Evolutionary conservation across 2,797 vertebrate genomes (phyloP).

Genomic region (Fistularia tabacaria): DNA sequence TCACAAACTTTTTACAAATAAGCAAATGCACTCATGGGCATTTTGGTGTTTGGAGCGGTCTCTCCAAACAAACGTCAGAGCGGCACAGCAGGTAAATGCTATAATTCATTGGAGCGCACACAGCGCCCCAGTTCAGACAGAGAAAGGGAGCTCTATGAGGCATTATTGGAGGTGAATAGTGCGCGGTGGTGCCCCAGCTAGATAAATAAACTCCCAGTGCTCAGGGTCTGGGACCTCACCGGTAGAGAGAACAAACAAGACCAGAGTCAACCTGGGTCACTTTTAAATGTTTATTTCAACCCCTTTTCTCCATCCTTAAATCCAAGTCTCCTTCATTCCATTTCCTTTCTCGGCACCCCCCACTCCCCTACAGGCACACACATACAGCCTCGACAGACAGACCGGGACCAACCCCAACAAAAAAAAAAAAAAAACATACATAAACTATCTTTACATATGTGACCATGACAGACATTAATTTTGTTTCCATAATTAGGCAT

Average conservation of each 20-base stretch:
- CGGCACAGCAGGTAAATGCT: constrained; percentile 75
- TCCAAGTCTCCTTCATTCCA: constrained; percentile 61
- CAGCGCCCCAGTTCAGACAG: constrained; percentile 71
- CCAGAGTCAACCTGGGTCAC: constrained; percentile 81
- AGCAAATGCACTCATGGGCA: constrained; percentile 62
- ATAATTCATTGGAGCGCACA: constrained; percentile 78
- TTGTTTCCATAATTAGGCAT: constrained; percentile 6
- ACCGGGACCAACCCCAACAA: constrained; percentile 56
- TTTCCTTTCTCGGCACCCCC: constrained; percentile 41
- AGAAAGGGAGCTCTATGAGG: constrained; percentile 80
- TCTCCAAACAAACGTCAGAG: constrained; percentile 75
- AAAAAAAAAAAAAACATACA: constrained; percentile 67
- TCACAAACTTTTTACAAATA: constrained; percentile 41
- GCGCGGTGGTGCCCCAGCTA: constrained; percentile 76
- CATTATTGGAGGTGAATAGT: constrained; percentile 81
- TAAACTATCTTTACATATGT: constrained; percentile 45
- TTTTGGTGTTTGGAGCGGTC: constrained; percentile 66
- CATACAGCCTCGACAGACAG: constrained; percentile 33
- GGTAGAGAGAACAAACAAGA: constrained; percentile 85
- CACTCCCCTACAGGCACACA: not conserved
- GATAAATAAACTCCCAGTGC: constrained; percentile 83
- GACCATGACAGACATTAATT: constrained; percentile 39
- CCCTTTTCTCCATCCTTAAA: constrained; percentile 42
- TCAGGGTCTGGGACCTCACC: constrained; percentile 80
- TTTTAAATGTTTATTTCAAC: constrained; percentile 82